Evolutionary conservation across 2,888 invertebrate genomes (phyloP), one percentile per base, ranked within the genome.

Genomic region (Acleris laterana): DNA sequence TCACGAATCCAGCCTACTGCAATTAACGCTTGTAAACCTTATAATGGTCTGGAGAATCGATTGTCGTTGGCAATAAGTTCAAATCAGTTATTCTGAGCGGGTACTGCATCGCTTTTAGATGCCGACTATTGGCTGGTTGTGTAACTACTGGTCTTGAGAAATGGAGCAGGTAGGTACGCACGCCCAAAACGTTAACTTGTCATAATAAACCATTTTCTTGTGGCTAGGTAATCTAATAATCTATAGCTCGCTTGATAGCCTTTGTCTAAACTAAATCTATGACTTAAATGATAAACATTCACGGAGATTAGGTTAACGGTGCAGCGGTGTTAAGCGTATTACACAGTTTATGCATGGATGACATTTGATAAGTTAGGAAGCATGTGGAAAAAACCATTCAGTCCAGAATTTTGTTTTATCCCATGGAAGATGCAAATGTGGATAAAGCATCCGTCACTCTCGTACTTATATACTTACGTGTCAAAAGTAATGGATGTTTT

Each of bases 11-110:
- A 66, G 62, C 62, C 65, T 65, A 65, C 65, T 61, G 61, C 66
- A 66, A 66, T 66, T 66, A 66, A 66, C 66, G 66, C 66, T 66
- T 66, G 66, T 66, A 57, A 61, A 62, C 61, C 48, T 57, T 62
- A 62, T 62, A 66, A 66, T 66, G 62, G 61, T 51, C 19, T 44
- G 56, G 57, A 66, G 66, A 66, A 61, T 62, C 66, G 66, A 66
- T 66, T 66, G 66, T 66, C 66, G 66, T 62, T 52, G 49, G 56
- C 51, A 66, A 66, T 66, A 66, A 66, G 66, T 56, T 66, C 65
- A 56, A 61, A 66, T 66, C 66, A 62, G 60, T 66, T 66, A 66
- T 66, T 66, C 66, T 11, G 61, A 48, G 46, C 65, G 53, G 64
- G 61, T 56, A 66, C 57, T 66, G 61, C 56, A 62, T 66, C 51